A percentile compares a stretch with the other conserved stretches of the same genome.
Evolutionary conservation across 2,797 vertebrate genomes (phyloP).

Genomic region (Sebastes vulpes): DNA sequence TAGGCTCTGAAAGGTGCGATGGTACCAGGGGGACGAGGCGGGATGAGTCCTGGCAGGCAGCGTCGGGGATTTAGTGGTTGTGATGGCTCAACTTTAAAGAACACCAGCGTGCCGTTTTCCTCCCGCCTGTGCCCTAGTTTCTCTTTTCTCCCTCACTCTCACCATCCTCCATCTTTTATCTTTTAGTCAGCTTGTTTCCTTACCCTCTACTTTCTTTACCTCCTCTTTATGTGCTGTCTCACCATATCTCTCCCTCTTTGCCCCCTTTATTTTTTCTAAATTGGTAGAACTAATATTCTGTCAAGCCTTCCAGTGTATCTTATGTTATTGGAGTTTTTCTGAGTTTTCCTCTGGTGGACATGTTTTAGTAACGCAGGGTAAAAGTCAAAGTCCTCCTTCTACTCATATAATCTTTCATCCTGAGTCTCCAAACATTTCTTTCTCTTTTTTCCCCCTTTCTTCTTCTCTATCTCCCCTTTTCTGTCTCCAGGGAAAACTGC

Average conservation of each 20-base stretch:
- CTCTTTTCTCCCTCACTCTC: slow-evolving; percentile 4
- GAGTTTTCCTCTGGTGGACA: not conserved
- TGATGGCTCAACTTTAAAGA: slow-evolving; percentile 73
- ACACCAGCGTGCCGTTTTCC: slow-evolving; percentile 34
- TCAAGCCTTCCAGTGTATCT: not conserved
- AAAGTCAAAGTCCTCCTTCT: slow-evolving; percentile 8
- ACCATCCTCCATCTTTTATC: slow-evolving; percentile 32
- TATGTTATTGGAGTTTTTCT: not conserved
- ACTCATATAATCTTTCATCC: not conserved
- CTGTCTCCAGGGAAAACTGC: slow-evolving; percentile 1
- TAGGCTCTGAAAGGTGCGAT: slow-evolving; percentile 38
- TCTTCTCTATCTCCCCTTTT: not conserved
- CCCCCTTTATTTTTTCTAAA: not conserved
- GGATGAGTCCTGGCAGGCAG: slow-evolving; percentile 55
- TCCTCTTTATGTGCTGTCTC: not conserved
- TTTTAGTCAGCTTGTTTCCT: slow-evolving; percentile 35
- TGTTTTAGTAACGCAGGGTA: not conserved
- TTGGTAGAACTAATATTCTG: not conserved
- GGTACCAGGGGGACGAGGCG: slow-evolving; percentile 24
- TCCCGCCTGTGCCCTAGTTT: slow-evolving; percentile 63
- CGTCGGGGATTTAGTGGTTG: slow-evolving; percentile 37
- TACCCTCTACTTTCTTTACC: slow-evolving; percentile 9
- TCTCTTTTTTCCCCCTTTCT: not conserved
- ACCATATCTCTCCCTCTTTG: not conserved
- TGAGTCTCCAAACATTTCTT: not conserved